Evolutionary conservation across 2,888 invertebrate species (phyloP).

Genomic region (Andrena trimmerana): DNA sequence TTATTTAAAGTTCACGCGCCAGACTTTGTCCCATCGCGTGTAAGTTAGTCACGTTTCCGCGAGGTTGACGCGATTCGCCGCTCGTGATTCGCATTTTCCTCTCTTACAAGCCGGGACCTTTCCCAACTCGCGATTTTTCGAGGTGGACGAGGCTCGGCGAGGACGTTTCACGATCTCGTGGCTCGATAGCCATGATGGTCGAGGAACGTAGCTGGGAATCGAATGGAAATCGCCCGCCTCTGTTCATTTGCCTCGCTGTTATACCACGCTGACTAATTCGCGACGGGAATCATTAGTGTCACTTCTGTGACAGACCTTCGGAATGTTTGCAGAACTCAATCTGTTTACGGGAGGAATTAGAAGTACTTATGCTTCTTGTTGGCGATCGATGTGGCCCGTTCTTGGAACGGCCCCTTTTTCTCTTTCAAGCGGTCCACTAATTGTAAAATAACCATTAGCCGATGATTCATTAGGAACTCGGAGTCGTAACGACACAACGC

Average conservation of each 20-base stretch:
- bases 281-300: slow-evolving; percentile 19
- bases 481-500: background rate
- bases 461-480: background rate
- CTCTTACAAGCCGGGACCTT: background rate
- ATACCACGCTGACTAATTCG: slow-evolving; percentile 35
- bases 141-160: background rate
- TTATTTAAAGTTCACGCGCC: slow-evolving; percentile 1
- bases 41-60: slow-evolving; percentile 33
- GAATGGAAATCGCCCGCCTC: slow-evolving; percentile 11
- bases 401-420: background rate
- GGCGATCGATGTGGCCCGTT: background rate
- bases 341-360: slow-evolving; percentile 33
- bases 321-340: slow-evolving; percentile 33
- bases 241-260: slow-evolving; percentile 40
- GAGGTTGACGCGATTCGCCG: slow-evolving; percentile 25
- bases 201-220: slow-evolving; percentile 13
- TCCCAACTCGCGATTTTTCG: background rate
- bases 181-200: slow-evolving; percentile 21
- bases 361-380: background rate
- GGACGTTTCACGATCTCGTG: background rate
- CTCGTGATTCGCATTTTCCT: slow-evolving; percentile 17
- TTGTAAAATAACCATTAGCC: background rate
- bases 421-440: background rate
- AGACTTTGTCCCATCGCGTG: slow-evolving; percentile 24
- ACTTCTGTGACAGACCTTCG: slow-evolving; percentile 30